Conservation (phyloP, 1,140 invertebrate genomes). For the Neuroterus valhalla region DNA sequence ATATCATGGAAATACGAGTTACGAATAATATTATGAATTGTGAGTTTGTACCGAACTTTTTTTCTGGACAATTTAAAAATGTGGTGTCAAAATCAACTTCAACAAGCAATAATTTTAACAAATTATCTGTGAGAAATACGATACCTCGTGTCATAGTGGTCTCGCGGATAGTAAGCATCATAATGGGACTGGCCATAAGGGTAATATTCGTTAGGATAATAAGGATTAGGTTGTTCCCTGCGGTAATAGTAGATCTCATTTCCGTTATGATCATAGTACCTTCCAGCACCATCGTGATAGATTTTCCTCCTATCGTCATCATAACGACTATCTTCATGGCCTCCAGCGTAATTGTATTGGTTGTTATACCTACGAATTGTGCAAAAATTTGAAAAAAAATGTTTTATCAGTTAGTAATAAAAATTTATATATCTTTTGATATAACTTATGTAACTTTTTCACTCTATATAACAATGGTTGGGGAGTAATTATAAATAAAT, state of each 20-base stretch:
- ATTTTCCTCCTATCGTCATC: constrained; percentile 73
- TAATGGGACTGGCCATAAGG: constrained; percentile 36
- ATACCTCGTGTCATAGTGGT: constrained; percentile 36
- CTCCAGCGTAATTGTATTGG: constrained; percentile 70
- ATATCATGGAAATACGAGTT: too few species aligned
- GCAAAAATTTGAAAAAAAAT: too few species aligned
- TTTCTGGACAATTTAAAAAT: constrained; percentile 26
- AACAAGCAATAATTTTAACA: too few species aligned
- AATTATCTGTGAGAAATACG: too few species aligned
- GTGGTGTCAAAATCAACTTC: neutral
- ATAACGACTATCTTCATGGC: constrained; percentile 75
- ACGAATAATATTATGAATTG: too few species aligned
- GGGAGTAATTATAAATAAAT: too few species aligned
- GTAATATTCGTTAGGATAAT: constrained; percentile 44
- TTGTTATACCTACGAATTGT: constrained; percentile 64
- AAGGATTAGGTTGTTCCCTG: constrained; percentile 39
- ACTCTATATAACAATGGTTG: too few species aligned
- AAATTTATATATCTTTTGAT: neutral
- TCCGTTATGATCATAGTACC: constrained; percentile 65
- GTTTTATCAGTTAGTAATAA: too few species aligned
- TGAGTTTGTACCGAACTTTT: neutral
- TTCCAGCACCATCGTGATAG: constrained; percentile 68
- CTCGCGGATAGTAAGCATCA: constrained; percentile 41
- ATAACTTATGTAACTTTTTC: neutral
- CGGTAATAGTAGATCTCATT: constrained; percentile 46